Evolutionary conservation across 2,113 vertebrate species (phyloP).

Genomic region (Tetrax tetrax): DNA sequence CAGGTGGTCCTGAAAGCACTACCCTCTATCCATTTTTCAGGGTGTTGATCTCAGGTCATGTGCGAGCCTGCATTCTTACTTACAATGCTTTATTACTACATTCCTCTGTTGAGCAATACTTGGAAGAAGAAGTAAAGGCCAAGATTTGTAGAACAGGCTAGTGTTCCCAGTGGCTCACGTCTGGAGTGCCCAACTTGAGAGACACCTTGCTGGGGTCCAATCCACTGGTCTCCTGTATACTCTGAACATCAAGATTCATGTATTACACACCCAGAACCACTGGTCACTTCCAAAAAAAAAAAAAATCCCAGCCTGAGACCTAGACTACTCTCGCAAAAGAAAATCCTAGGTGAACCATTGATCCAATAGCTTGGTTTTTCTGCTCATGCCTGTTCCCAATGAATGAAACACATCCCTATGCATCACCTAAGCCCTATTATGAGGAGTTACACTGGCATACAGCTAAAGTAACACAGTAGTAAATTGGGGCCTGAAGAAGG

Average conservation of each 20-base stretch:
- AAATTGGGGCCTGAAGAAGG: constrained; percentile 51
- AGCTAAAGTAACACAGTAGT: constrained; percentile 65
- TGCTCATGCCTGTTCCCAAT: constrained; percentile 62
- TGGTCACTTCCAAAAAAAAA: neutral
- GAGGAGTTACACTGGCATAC: constrained; percentile 65
- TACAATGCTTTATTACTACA: constrained; percentile 67
- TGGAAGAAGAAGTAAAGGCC: constrained; percentile 57
- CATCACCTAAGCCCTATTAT: constrained; percentile 57
- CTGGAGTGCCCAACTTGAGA: constrained; percentile 40
- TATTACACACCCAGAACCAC: constrained; percentile 46
- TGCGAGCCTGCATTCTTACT: constrained; percentile 61
- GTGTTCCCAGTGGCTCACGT: constrained; percentile 30
- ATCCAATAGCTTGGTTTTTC: constrained; percentile 51
- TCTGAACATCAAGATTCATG: constrained; percentile 10
- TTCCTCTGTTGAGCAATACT: constrained; percentile 67
- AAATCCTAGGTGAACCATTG: constrained; percentile 28
- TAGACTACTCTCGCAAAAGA: constrained; percentile 43
- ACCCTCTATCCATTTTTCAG: constrained; percentile 68
- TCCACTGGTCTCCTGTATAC: constrained; percentile 1
- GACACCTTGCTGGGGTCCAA: constrained; percentile 14
- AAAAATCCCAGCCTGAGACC: constrained; percentile 40
- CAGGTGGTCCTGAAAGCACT: constrained; percentile 49
- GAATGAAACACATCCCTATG: constrained; percentile 51
- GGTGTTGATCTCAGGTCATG: constrained; percentile 67
- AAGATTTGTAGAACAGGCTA: constrained; percentile 47